phyloP scores from a whole-genome alignment of 2,888 invertebrate genomes.

The Hanleya hanleyi region DNA sequence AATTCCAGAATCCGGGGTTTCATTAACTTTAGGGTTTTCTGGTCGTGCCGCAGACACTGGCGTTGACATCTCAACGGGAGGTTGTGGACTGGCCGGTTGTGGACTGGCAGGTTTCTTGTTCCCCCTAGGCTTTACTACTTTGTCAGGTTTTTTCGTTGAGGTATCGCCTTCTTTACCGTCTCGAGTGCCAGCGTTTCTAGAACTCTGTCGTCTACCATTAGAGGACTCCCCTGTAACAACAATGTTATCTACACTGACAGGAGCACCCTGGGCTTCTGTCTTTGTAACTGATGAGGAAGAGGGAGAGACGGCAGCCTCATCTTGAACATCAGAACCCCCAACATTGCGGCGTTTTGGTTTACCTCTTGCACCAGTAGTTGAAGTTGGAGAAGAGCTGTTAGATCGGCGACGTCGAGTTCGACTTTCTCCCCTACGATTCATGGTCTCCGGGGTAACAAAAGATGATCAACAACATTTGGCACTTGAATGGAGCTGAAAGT shows the following conservation, averaged over 20 bases:
- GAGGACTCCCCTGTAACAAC: background rate
- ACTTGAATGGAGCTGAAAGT: too few relatives aligned
- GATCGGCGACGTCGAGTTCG: constrained; percentile 42
- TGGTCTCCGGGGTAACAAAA: too few relatives aligned
- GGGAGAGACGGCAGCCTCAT: constrained; percentile 13
- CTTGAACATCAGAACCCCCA: constrained; percentile 10
- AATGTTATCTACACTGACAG: background rate
- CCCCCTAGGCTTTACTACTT: constrained; percentile 8
- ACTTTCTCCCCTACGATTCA: constrained; percentile 47
- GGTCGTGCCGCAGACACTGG: background rate
- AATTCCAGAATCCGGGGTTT: constrained; percentile 13
- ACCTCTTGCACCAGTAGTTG: background rate
- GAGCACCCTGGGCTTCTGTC: background rate
- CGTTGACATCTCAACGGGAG: constrained; percentile 7
- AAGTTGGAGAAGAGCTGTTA: constrained; percentile 35
- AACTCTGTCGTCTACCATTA: background rate
- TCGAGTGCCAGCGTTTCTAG: background rate
- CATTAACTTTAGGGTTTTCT: constrained; percentile 17
- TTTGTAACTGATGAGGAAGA: background rate
- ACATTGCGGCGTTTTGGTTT: constrained; percentile 30
- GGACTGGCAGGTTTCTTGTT: constrained; percentile 28
- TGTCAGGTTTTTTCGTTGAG: background rate
- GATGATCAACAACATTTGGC: too few relatives aligned
- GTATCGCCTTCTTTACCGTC: background rate
- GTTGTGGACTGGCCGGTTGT: constrained; percentile 23